Evolutionary conservation across 2,888 invertebrate genomes (phyloP), one percentile per base, ranked within the genome.

Genomic region (Drosophila prolongata): DNA sequence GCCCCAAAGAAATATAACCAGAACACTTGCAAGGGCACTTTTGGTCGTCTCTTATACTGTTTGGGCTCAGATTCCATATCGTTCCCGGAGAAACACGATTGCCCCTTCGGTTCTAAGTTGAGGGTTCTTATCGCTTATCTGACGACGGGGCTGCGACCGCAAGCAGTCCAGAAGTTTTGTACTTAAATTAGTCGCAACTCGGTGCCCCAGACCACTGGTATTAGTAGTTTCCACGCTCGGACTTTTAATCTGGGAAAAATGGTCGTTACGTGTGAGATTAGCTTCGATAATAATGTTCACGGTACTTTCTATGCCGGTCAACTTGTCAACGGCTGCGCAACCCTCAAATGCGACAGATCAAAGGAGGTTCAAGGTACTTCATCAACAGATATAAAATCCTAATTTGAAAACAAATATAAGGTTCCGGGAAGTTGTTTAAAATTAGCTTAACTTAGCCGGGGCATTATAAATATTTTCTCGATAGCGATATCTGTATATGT

Each of bases 261-360:
- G 92, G 91, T 90, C 50, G 89, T 91, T 46, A 87, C 78, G 64
- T 92, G 91, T 69, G 90, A 90, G 73, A 91, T 92, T 34, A 82
- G 84, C 65, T 92, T 92, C 55, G 91, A 92, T 70, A 81, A 91
- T 49, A 92, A 91, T 76, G 77, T 76, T 14, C 67, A 85, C 34
- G 90, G 89, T 40, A 90, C 90, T 6, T 92, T 90, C 83, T 92
- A 89, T 61, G 89, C 91, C 58, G 92, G 92, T 1, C 91, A 92
- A 76, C 68, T 89, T 52, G 80, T 92, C 9, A 88, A 82, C 44
- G 90, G 91, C 0, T 80, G 80, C 30, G 81, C 90, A n/a, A 80
- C 76, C 47, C 64, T 91, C 2, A 87, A 82, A 35, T 86, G 87
- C 43, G 86, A 90, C 70, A 90, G 90, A 67, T 62, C 71, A 30